These are phyloP conservation scores for Nomada ferruginata DNA, from an alignment of 2,888 invertebrate species.

Conservation along the genomic window DNA sequence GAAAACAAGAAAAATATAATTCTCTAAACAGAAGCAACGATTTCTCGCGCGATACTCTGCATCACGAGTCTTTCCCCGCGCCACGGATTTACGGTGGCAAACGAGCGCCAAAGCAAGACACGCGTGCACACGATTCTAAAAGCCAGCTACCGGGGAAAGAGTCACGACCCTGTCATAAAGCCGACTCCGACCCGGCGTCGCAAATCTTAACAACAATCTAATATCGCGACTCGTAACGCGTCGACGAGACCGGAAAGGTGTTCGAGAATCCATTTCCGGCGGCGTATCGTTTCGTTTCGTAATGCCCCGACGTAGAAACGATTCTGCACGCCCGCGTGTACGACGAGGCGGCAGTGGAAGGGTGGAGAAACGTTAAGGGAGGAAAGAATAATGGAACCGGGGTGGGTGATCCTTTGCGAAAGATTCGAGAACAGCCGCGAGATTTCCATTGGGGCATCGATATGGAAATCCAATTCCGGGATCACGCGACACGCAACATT, in stretches of 20 bases:
- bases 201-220: slow-evolving; percentile 32
- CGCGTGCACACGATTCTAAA: not conserved
- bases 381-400: slow-evolving; percentile 16
- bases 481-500: slow-evolving; percentile 19
- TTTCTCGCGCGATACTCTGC: not conserved
- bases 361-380: not conserved
- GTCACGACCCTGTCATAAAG: slow-evolving; percentile 29
- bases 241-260: not conserved
- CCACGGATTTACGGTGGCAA: slow-evolving; percentile 2
- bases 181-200: not conserved
- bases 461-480: slow-evolving; percentile 22
- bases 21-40: not conserved
- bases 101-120: not conserved
- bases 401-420: not conserved
- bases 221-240: not conserved
- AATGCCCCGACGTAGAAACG: not conserved
- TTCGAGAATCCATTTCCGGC: slow-evolving; percentile 3
- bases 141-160: not conserved
- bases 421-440: not conserved
- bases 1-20: not conserved
- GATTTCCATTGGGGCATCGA: slow-evolving; percentile 24
- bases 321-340: not conserved
- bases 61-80: too few relatives aligned
- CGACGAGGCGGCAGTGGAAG: too few relatives aligned
- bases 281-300: not conserved